Conservation (phyloP, 2,113 vertebrate genomes). For the Acanthisitta chloris region DNA sequence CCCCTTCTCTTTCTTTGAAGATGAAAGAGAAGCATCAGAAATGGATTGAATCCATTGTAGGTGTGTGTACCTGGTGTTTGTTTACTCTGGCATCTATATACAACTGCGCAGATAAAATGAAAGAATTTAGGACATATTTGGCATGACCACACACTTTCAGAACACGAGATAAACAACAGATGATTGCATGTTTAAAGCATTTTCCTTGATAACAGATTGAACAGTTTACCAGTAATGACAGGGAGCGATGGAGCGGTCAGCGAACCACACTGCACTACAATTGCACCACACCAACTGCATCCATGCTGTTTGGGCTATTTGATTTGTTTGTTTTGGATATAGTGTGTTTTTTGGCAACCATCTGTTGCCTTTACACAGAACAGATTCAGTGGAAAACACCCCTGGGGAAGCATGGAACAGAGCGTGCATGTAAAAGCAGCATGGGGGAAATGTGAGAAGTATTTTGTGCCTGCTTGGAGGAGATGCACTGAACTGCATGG, state of each 20-base stretch:
- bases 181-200: slow-evolving; percentile 5
- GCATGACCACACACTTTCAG: neutral
- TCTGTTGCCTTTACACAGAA: neutral
- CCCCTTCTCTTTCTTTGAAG: neutral
- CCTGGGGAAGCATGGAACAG: neutral
- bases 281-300: neutral
- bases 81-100: neutral
- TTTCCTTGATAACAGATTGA: slow-evolving; percentile 54
- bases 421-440: accelerated
- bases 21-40: neutral
- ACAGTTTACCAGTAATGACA: slow-evolving; percentile 29
- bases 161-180: slow-evolving; percentile 15
- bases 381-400: neutral
- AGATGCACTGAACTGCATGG: neutral
- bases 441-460: neutral
- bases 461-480: neutral
- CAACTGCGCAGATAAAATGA: neutral
- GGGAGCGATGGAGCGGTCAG: neutral
- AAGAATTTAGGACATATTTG: slow-evolving; percentile 17
- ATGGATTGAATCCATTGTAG: neutral
- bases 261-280: neutral
- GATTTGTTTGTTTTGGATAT: neutral
- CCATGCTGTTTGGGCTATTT: neutral
- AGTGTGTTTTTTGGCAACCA: neutral
- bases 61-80: neutral